Conservation (phyloP, 2,888 invertebrate genomes). For the Macrosoma leucophasiata region DNA sequence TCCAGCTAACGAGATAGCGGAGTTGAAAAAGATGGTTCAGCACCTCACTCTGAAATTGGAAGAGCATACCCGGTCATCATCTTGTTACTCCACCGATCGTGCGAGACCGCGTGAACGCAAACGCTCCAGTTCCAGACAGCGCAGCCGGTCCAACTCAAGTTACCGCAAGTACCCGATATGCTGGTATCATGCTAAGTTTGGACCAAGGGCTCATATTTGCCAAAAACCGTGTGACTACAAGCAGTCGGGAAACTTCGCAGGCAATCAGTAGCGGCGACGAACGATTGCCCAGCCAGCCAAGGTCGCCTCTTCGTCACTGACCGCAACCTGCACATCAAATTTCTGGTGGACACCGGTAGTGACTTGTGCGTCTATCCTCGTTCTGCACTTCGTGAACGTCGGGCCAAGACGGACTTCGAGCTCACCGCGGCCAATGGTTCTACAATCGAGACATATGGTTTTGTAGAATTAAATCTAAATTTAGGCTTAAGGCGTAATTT, state of each 20-base stretch:
- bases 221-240: conserved; percentile 10
- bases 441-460: conserved; percentile 31
- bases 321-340: conserved; percentile 13
- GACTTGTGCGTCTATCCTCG: conserved; percentile 25
- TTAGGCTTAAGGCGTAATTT: conserved; percentile 31
- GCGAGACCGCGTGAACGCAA: neutral
- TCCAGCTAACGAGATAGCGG: neutral
- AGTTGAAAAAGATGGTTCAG: conserved; percentile 3
- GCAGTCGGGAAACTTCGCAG: conserved; percentile 17
- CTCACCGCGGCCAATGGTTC: conserved; percentile 33
- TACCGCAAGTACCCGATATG: conserved; percentile 17
- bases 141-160: conserved; percentile 11
- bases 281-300: conserved; percentile 16
- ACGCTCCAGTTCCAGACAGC: neutral
- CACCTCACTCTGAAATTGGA: neutral
- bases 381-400: conserved; percentile 16
- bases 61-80: neutral
- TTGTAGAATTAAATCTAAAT: conserved; percentile 21
- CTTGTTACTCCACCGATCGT: neutral
- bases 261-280: conserved; percentile 30
- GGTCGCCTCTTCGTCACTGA: conserved; percentile 25
- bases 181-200: conserved; percentile 25
- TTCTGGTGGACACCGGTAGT: conserved; percentile 13
- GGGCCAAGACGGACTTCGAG: conserved; percentile 22
- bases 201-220: conserved; percentile 15